Conservation (phyloP, 53 echinoderm and acorn worm genomes). For the Henricia sp. region DNA sequence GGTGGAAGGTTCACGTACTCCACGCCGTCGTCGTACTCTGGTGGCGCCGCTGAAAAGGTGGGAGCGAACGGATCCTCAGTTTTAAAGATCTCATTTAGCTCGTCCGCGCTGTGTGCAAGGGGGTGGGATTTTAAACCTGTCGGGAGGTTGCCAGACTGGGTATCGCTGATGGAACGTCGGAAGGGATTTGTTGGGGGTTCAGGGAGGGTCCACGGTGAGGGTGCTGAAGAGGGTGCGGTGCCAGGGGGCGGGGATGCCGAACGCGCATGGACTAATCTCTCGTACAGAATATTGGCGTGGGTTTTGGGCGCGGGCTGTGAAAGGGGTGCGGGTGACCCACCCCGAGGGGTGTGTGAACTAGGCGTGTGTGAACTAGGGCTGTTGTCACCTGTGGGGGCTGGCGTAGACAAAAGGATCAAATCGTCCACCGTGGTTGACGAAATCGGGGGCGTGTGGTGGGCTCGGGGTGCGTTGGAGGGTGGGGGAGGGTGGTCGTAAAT, state of each 20-base stretch:
- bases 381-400: conserved; percentile 37
- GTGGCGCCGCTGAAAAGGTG: not conserved
- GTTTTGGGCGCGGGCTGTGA: no score
- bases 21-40: conserved; percentile 12
- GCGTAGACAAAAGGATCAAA: conserved; percentile 23
- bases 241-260: conserved; percentile 28
- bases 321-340: conserved; percentile 33
- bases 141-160: conserved; percentile 8
- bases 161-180: conserved; percentile 86
- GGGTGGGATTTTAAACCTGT: conserved; percentile 16
- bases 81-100: conserved; percentile 9
- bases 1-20: conserved; percentile 45
- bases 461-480: conserved; percentile 47
- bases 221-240: conserved; percentile 5
- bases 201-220: not conserved
- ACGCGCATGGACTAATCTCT: conserved; percentile 63
- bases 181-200: conserved; percentile 69
- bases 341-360: conserved; percentile 7
- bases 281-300: conserved; percentile 72
- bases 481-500: conserved; percentile 56
- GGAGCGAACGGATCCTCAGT: conserved; percentile 17
- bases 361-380: no score
- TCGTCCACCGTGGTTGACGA: conserved; percentile 43
- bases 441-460: conserved; percentile 26
- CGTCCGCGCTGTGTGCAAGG: conserved; percentile 23